Percentiles rank a stretch among this genome's conserved stretches.
phyloP scores from a whole-genome alignment of 2,888 invertebrate species.

The Clivina fossor region DNA sequence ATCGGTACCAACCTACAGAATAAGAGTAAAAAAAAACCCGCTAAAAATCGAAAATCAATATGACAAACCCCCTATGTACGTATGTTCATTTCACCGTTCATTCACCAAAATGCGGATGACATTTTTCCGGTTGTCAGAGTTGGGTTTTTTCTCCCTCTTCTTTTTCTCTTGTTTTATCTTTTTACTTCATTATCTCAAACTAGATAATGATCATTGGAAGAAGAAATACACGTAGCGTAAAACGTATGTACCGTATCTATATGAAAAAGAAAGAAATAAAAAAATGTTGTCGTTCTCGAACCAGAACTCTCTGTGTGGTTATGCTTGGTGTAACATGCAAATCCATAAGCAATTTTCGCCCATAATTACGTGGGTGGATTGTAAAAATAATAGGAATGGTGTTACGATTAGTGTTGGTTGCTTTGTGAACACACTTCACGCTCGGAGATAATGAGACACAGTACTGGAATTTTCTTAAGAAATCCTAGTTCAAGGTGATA shows the following conservation, averaged over 20 bases:
- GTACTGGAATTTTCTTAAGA: too few species aligned
- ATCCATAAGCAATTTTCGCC: conserved; percentile 6
- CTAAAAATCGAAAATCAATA: conserved; percentile 22
- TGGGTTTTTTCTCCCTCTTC: too few species aligned
- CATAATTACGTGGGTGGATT: conserved; percentile 16
- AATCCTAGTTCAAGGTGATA: too few species aligned
- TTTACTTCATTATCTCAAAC: too few species aligned
- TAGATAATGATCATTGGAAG: conserved; percentile 15
- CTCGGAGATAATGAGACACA: too few species aligned
- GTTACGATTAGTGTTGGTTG: conserved; percentile 4
- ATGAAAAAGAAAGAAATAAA: too few species aligned
- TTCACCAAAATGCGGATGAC: conserved; percentile 14
- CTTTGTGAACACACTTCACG: too few species aligned
- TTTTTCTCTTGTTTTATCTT: too few species aligned
- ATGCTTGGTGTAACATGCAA: conserved; percentile 14
- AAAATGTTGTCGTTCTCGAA: too few species aligned
- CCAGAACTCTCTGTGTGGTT: conserved; percentile 7
- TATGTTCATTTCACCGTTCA: conserved; percentile 5
- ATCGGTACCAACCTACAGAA: too few species aligned
- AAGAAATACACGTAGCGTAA: conserved; percentile 13
- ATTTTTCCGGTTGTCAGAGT: conserved; percentile 24
- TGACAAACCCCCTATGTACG: conserved; percentile 6
- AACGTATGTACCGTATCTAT: conserved; percentile 8
- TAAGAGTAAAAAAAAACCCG: too few species aligned
- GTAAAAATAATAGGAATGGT: conserved; percentile 5